Evolutionary conservation across 2,888 invertebrate species (phyloP).

Genomic region (Terebella lapidaria): DNA sequence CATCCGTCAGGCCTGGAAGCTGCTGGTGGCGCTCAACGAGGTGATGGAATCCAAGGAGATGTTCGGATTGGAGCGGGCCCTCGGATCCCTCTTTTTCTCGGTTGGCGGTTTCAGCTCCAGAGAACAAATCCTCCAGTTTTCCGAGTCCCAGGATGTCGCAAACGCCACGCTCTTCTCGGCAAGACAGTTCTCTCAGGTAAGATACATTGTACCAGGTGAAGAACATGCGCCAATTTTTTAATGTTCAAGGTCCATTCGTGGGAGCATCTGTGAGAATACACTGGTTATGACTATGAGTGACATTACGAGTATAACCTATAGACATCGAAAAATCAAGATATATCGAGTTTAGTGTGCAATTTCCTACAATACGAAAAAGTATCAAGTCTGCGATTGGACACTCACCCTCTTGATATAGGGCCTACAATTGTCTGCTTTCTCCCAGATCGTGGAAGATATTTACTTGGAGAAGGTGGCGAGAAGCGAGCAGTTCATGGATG

Average conservation of each 20-base stretch:
- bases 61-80: constrained; percentile 35
- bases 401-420: too few species aligned
- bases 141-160: constrained; percentile 35
- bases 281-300: too few species aligned
- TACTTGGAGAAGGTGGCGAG: not conserved
- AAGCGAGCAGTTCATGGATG: not conserved
- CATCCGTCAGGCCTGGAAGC: constrained; percentile 36
- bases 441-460: constrained; percentile 26
- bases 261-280: too few species aligned
- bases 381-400: too few species aligned
- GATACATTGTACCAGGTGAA: too few species aligned
- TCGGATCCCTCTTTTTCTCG: constrained; percentile 36
- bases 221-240: too few species aligned
- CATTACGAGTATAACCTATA: too few species aligned
- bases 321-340: too few species aligned
- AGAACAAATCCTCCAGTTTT: constrained; percentile 36
- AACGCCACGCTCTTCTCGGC: constrained; percentile 37
- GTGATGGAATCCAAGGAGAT: constrained; percentile 39
- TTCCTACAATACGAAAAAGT: too few species aligned
- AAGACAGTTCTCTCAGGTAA: constrained; percentile 32
- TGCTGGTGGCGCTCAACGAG: constrained; percentile 37
- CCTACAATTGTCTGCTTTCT: too few species aligned
- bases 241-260: too few species aligned
- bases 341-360: too few species aligned
- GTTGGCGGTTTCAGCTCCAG: constrained; percentile 32